Conservation (phyloP, 2,113 vertebrate species). For the Neotragus pygmaeus region DNA sequence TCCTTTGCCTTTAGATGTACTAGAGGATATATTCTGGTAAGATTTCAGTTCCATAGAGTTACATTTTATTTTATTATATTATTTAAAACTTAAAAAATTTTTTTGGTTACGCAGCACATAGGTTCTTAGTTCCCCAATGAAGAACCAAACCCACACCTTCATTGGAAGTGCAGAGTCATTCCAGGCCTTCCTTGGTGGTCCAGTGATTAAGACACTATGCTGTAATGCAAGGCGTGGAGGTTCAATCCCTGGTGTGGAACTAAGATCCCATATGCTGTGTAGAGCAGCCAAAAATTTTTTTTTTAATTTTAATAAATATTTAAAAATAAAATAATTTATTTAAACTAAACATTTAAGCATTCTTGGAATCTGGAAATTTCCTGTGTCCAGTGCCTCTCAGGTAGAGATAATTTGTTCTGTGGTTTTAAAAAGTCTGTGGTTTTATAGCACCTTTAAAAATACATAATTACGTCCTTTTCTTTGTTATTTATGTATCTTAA, state of each 20-base stretch:
- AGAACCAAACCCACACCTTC: neutral
- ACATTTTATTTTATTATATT: neutral
- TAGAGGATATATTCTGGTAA: constrained; percentile 97
- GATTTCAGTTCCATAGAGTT: constrained; percentile 4
- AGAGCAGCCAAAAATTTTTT: neutral
- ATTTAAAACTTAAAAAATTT: neutral
- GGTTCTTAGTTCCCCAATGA: neutral
- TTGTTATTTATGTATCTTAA: neutral
- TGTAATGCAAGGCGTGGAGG: neutral
- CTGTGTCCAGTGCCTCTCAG: neutral
- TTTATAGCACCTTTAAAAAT: neutral
- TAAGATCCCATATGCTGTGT: neutral
- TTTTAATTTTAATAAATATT: neutral
- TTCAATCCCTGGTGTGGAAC: neutral
- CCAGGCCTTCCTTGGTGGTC: neutral
- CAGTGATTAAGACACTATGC: neutral
- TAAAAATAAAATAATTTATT: neutral
- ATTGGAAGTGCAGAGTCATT: neutral
- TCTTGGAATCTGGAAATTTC: neutral
- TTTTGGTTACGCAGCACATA: neutral
- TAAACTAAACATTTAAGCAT: constrained; percentile 9
- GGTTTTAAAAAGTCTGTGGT: neutral
- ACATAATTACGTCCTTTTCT: neutral
- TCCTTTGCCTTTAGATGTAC: constrained; percentile 88
- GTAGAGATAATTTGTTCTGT: neutral